phyloP scores from a whole-genome alignment of 1,140 invertebrate species.

The Drosophila arawakana region DNA sequence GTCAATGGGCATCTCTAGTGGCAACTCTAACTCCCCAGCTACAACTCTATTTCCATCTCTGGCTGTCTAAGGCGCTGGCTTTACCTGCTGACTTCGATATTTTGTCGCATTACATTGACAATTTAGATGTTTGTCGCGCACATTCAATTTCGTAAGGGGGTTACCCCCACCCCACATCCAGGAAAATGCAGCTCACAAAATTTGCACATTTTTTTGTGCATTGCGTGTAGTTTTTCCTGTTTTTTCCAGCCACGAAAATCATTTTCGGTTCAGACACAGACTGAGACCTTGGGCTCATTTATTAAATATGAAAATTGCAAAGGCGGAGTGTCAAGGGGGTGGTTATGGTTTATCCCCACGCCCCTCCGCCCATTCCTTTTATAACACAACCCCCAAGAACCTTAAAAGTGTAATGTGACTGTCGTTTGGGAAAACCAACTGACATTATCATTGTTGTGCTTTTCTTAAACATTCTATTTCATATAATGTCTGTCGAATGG shows the following conservation, averaged over 20 bases:
- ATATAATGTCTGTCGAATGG: slow-evolving; percentile 75
- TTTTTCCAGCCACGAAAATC: slow-evolving; percentile 46
- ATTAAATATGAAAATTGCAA: slow-evolving; percentile 62
- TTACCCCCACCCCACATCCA: not conserved
- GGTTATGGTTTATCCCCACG: too few relatives aligned
- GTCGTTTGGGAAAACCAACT: slow-evolving; percentile 55
- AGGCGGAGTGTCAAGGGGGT: not conserved
- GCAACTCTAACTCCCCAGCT: not conserved
- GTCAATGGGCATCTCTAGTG: not conserved
- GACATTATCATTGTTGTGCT: slow-evolving; percentile 82
- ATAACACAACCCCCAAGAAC: slow-evolving; percentile 7
- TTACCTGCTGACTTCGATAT: slow-evolving; percentile 78
- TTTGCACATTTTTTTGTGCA: slow-evolving; percentile 52
- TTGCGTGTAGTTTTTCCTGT: not conserved
- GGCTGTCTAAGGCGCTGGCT: slow-evolving; percentile 29
- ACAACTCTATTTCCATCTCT: not conserved
- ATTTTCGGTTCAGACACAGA: slow-evolving; percentile 4
- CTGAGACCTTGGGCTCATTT: slow-evolving; percentile 46
- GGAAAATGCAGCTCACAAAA: slow-evolving; percentile 64
- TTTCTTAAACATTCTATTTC: slow-evolving; percentile 74
- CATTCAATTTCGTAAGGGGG: slow-evolving; percentile 63
- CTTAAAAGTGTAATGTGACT: slow-evolving; percentile 63
- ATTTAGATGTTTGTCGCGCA: slow-evolving; percentile 82
- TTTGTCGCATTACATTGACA: slow-evolving; percentile 83
- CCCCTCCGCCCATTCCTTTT: too few relatives aligned